Conservation (phyloP, 2,888 invertebrate genomes). For the Aquatica leii region DNA sequence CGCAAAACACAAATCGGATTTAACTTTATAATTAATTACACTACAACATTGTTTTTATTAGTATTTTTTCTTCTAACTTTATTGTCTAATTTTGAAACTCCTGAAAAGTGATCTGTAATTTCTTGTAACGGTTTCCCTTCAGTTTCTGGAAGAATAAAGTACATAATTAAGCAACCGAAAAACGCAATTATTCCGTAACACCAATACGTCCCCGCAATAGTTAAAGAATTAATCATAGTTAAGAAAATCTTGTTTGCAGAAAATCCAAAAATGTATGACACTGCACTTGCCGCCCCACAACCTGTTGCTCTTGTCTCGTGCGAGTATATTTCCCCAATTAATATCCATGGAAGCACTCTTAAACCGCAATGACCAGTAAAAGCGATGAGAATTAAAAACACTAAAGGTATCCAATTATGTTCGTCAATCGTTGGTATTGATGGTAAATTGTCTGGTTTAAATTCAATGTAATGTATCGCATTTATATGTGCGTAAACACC, state of each 20-base stretch:
- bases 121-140: constrained; percentile 79
- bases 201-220: constrained; percentile 76
- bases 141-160: constrained; percentile 80
- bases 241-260: constrained; percentile 78
- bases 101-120: constrained; percentile 75
- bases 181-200: constrained; percentile 72
- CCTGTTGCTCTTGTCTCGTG: constrained; percentile 74
- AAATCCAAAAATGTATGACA: constrained; percentile 80
- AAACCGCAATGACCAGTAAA: constrained; percentile 76
- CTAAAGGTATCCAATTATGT: constrained; percentile 71
- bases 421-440: neutral
- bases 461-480: neutral
- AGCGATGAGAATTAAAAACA: constrained; percentile 71
- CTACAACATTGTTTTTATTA: neutral
- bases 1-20: no score
- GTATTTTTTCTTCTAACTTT: constrained; percentile 56
- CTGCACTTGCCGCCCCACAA: constrained; percentile 75
- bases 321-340: constrained; percentile 80
- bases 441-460: neutral
- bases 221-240: constrained; percentile 68
- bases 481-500: constrained; percentile 64
- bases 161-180: constrained; percentile 70
- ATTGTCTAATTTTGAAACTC: constrained; percentile 64
- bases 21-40: no score
- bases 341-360: constrained; percentile 79